These are phyloP conservation scores for Trissolcus brochymenae DNA, from an alignment of 2,888 invertebrate genomes.

Conservation along the genomic window DNA sequence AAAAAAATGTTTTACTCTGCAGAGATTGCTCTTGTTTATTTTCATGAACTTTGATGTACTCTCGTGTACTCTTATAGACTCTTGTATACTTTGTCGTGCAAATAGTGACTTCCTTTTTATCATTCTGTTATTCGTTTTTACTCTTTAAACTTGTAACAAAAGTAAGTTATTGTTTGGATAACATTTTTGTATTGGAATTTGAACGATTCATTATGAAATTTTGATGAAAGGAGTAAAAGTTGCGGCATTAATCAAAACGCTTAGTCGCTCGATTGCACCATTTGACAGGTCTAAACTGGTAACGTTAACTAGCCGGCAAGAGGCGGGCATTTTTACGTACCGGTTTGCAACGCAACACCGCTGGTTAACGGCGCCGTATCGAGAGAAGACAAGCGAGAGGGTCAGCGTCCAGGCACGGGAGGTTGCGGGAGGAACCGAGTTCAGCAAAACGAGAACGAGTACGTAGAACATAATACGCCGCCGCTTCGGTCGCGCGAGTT, in stretches of 20 bases:
- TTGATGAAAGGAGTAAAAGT: constrained; percentile 9
- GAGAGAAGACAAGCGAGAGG: constrained; percentile 42
- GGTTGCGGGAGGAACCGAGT: constrained; percentile 20
- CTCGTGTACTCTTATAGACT: too few species aligned
- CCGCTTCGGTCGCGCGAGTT: constrained; percentile 1
- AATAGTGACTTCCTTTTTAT: too few species aligned
- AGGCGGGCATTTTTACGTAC: constrained; percentile 46
- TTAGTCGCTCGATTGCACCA: constrained; percentile 41
- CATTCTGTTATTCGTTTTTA: too few species aligned
- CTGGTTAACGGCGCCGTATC: constrained; percentile 53
- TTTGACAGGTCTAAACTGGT: constrained; percentile 45
- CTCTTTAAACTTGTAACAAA: too few species aligned
- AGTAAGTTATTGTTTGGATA: too few species aligned
- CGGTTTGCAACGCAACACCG: constrained; percentile 44
- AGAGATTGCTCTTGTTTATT: too few species aligned
- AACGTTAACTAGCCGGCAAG: constrained; percentile 35
- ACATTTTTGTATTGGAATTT: not conserved
- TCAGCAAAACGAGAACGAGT: constrained; percentile 45
- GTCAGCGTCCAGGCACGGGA: constrained; percentile 8
- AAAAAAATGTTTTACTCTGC: too few species aligned
- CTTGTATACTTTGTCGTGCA: too few species aligned
- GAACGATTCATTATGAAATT: constrained; percentile 2
- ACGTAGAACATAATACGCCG: constrained; percentile 33
- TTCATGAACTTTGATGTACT: too few species aligned
- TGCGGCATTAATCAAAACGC: constrained; percentile 9